Conservation (phyloP, 2,888 invertebrate species). For the Pemphredon lugubris region DNA sequence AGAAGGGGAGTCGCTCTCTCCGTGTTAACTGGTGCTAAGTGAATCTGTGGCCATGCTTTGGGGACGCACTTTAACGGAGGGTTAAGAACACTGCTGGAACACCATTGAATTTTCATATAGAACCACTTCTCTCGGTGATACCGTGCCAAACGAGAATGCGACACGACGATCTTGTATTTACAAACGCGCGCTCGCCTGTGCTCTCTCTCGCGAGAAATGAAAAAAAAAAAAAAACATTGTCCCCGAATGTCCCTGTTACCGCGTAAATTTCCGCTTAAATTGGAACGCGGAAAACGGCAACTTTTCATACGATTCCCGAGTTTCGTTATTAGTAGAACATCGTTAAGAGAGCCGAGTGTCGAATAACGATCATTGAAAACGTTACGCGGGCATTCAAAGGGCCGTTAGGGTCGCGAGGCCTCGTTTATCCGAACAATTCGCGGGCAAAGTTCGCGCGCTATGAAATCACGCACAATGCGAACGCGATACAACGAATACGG, state of each 20-base stretch:
- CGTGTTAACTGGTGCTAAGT: constrained; percentile 76
- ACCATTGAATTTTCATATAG: constrained; percentile 62
- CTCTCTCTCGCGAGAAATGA: neutral
- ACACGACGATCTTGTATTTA: neutral
- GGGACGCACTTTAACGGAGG: constrained; percentile 62
- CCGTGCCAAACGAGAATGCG: constrained; percentile 38
- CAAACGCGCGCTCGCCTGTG: neutral
- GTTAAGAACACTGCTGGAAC: constrained; percentile 59
- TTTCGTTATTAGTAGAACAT: constrained; percentile 50
- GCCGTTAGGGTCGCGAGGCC: constrained; percentile 32
- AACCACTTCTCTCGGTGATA: constrained; percentile 54
- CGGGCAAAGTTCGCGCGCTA: constrained; percentile 34
- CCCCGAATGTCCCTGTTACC: too few species aligned
- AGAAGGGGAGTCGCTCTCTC: constrained; percentile 47
- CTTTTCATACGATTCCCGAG: constrained; percentile 40
- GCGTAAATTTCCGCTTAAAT: neutral
- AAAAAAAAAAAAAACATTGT: too few species aligned
- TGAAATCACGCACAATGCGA: constrained; percentile 52
- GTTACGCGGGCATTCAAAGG: constrained; percentile 48
- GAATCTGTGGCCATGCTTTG: constrained; percentile 74
- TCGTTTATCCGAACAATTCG: constrained; percentile 49
- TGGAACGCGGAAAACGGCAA: constrained; percentile 27
- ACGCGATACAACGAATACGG: constrained; percentile 55
- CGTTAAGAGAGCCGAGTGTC: constrained; percentile 40
- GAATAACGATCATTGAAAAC: constrained; percentile 49